Evolutionary conservation across 2,797 vertebrate genomes (phyloP), one percentile per base, ranked within the genome.

Genomic region (Enteromius afrohamiltoni): DNA sequence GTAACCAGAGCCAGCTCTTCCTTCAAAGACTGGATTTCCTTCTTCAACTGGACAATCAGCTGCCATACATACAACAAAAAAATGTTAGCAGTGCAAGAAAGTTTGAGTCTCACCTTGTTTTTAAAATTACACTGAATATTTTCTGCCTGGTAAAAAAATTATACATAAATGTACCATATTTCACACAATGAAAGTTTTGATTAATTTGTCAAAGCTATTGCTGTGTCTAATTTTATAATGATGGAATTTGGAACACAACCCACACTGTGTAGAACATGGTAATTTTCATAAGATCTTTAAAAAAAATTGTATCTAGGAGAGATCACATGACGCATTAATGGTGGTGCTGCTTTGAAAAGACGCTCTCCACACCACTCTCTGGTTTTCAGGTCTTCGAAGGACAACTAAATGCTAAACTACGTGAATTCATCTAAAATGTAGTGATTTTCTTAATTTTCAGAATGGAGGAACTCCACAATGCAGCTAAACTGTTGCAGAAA

Each of bases 1-100:
- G 96, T 97, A 85, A 95, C 89, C 87, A 99, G 82, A 1, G 89
- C 90, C 88, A 99, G 93, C 87, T 99, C 96, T 81, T 96, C 95
- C 88, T 94, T 98, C 89, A 99, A 91, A 19, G 93, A 93, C 87
- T 95, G 95, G 87, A 97, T 91, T 89, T 99, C 97, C 83, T 93
- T 96, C 89, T 95, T 96, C 85, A 99, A 91, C 79, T 92, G 95
- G 8, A 89, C 45, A 79, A 98, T 97, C 85, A 97, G 55, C 98
- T 99, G 87, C 21, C 89, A 69, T 84, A 49, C 86, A 47, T 82
- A 55, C 31, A 78, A 75, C 3, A 53, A 45, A 64, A 67, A 69
- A 6, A 26, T 31, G 6, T 79, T 17, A 69, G 49, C 19, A 47
- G 26, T 29, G 34, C 21, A 31, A 47, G 14, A 23, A 2, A 3